Evolutionary conservation across 1,140 invertebrate species (phyloP), one percentile per base, ranked within the genome.

Genomic region (Drosophila obscura): DNA sequence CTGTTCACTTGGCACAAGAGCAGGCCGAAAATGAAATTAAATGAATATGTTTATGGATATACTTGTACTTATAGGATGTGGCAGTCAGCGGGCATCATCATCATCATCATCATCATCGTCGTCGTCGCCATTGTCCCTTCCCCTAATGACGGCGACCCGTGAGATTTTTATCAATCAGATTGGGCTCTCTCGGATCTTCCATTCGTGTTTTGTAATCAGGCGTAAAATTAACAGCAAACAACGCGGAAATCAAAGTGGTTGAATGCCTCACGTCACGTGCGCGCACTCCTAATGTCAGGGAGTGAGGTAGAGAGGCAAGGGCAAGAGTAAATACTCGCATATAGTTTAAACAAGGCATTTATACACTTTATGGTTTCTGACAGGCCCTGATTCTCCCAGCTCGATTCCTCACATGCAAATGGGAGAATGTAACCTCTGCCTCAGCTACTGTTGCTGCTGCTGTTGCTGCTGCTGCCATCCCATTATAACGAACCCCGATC

Each of bases 281-380:
- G 58, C 51, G 80, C 68, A 76, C 84, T 83, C 53, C 43, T 62
- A 51, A 78, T 78, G 81, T 75, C 74, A 85, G 73, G 81, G 77
- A 44, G n/a, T 28, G 39, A 13, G 50, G 15, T 13, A 41, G 31
- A 53, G 28, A 19, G 15, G 43, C 24, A 31, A 39, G 43, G 28
- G 58, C 48, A n/a, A 52, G 64, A 60, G 68, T 78, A 61, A 72
- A 57, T 57, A 55, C 44, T 39, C 35, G 35, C 28, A 28, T 28
- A 77, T 72, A 77, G 68, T 87, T 87, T 72, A 57, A 77, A 68
- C 65, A 67, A 73, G 53, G 78, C 72, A 82, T 88, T 88, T 88
- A 78, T 85, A 79, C 80, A 88, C 83, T 88, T 88, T 88, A 88
- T 88, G 83, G 83, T 88, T 88, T 88, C 83, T 83, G 83, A 87